Base-by-base conservation (phyloP, 2,888 invertebrate genomes). In the Neoaliturus tenellus region DNA sequence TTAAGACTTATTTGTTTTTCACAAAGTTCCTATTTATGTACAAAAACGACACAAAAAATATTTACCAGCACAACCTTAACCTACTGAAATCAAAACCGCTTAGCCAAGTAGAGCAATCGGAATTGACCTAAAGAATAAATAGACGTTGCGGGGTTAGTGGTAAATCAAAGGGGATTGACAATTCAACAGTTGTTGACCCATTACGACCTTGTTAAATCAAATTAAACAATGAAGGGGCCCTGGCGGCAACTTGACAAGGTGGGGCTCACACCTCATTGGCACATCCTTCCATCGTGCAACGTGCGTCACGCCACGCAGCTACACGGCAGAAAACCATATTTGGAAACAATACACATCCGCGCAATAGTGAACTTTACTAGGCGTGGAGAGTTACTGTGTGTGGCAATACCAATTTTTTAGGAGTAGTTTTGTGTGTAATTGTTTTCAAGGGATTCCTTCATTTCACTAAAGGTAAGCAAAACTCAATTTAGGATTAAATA, bases 11-110 rank as follows among this genome's bases (percentile, higher is more conserved):
- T n/a, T n/a, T n/a, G n/a, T n/a, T n/a, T n/a, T n/a, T n/a, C n/a
- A n/a, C n/a, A n/a, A n/a, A n/a, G n/a, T n/a, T n/a, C n/a, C n/a
- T n/a, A n/a, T n/a, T n/a, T n/a, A n/a, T n/a, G n/a, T n/a, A n/a
- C n/a, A n/a, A n/a, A n/a, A n/a, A n/a, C n/a, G n/a, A n/a, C n/a
- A n/a, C n/a, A n/a, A n/a, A n/a, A n/a, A n/a, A n/a, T n/a, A n/a
- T n/a, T n/a, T n/a, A n/a, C n/a, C 39, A 39, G 39, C 6, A 39
- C 39, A 86, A 86, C 62, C 62, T 62, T 62, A 28, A 62, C 62
- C 62, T 28, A 62, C 62, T 12, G 62, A 28, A 3, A 8, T 12
- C 62, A 28, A 25, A 25, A 62, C 62, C 25, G 31, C 31, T 62
- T 62, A 20, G 14, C 28, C 28, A 62, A 62, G 62, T 62, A 31